Evolutionary conservation across 2,888 invertebrate species (phyloP).

Genomic region (Ypsolopha sequella): DNA sequence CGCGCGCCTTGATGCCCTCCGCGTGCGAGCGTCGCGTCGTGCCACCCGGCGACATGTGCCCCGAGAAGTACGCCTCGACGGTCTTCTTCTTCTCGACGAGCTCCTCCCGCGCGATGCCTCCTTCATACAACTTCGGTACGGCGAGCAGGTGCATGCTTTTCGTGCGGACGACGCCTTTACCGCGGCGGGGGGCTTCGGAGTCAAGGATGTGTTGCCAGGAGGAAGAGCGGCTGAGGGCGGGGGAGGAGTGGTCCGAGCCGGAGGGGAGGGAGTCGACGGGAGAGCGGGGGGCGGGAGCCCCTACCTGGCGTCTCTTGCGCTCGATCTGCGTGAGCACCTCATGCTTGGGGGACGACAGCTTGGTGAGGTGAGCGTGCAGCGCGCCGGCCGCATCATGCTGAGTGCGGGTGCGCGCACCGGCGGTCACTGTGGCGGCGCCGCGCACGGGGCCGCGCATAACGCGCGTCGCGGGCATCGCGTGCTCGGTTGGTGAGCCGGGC

Average conservation of each 20-base stretch:
- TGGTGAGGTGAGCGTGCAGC: slow-evolving; percentile 14
- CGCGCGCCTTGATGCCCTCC: slow-evolving; percentile 8
- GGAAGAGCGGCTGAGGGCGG: slow-evolving; percentile 75
- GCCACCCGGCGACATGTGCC: slow-evolving; percentile 42
- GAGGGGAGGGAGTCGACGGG: slow-evolving; percentile 22
- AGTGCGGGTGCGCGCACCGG: slow-evolving; percentile 69
- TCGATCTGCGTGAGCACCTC: not conserved
- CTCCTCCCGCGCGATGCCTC: slow-evolving; percentile 77
- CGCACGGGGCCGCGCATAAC: slow-evolving; percentile 83
- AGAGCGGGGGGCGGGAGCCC: slow-evolving; percentile 6
- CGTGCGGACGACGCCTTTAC: slow-evolving; percentile 65
- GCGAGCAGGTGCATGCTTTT: slow-evolving; percentile 82
- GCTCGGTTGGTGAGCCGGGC: slow-evolving; percentile 62
- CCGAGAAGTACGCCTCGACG: slow-evolving; percentile 80
- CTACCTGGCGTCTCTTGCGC: too few species aligned
- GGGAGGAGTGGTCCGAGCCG: slow-evolving; percentile 25
- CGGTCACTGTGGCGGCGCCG: slow-evolving; percentile 77
- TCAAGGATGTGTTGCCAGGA: slow-evolving; percentile 83
- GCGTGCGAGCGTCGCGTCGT: slow-evolving; percentile 45
- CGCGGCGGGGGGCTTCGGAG: slow-evolving; percentile 33
- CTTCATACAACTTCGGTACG: slow-evolving; percentile 85
- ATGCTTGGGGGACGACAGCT: slow-evolving; percentile 6
- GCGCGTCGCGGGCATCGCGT: slow-evolving; percentile 71
- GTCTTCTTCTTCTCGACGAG: slow-evolving; percentile 78
- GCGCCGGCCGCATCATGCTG: slow-evolving; percentile 24